Percentiles rank a stretch among this genome's conserved stretches.
These are phyloP conservation scores for Dysmachus trigonus DNA, from an alignment of 2,888 invertebrate species.

Conservation along the genomic window DNA sequence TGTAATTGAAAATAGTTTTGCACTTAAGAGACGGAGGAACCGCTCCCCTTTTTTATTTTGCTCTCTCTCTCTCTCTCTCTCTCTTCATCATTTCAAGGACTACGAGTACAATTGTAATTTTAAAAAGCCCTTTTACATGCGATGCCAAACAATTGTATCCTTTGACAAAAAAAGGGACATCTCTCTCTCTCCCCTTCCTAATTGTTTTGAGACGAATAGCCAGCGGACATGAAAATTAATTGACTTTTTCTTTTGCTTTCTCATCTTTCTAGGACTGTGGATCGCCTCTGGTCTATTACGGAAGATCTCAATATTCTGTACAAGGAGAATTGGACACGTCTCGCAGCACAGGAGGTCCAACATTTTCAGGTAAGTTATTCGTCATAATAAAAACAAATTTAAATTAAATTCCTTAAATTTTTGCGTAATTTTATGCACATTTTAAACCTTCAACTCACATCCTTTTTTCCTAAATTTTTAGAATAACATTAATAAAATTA, in stretches of 20 bases:
- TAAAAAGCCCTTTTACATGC: background rate
- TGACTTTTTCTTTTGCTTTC: background rate
- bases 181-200: background rate
- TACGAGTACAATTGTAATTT: background rate
- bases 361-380: slow-evolving; percentile 75
- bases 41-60: background rate
- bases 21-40: background rate
- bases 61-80: background rate
- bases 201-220: background rate
- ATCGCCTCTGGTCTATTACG: slow-evolving; percentile 85
- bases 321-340: slow-evolving; percentile 89
- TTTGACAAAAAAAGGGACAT: background rate
- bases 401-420: too few species aligned
- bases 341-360: slow-evolving; percentile 87
- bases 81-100: background rate
- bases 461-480: background rate
- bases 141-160: background rate
- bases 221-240: background rate
- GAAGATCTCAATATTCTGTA: slow-evolving; percentile 88
- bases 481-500: background rate
- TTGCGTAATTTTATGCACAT: too few species aligned
- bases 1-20: slow-evolving; percentile 40
- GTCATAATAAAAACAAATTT: background rate
- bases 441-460: background rate
- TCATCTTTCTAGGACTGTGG: slow-evolving; percentile 71